These are phyloP conservation scores for Electrophaes corylata DNA, from an alignment of 2,888 invertebrate genomes.

Conservation along the genomic window DNA sequence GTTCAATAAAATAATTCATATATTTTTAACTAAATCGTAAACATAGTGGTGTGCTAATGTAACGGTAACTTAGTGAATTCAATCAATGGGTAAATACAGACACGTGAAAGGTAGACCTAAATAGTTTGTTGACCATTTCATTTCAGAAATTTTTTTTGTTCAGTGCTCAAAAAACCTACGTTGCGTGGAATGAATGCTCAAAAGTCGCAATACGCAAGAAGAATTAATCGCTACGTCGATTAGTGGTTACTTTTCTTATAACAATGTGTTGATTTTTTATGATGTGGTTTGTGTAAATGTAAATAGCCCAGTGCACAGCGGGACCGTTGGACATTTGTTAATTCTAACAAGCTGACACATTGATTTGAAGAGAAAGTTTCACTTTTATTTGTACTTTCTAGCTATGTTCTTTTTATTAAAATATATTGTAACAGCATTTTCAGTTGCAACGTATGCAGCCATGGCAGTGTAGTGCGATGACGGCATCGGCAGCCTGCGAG, in stretches of 20 bases:
- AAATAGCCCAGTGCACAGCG: conserved; percentile 54
- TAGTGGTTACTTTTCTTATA: not conserved
- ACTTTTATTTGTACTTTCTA: not conserved
- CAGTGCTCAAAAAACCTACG: too few relatives aligned
- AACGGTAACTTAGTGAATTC: not conserved
- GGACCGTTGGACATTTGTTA: conserved; percentile 58
- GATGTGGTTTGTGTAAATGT: conserved; percentile 41
- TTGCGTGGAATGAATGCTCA: not conserved
- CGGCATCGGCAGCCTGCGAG: conserved; percentile 68
- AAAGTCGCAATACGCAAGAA: not conserved
- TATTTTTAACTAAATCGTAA: conserved; percentile 3
- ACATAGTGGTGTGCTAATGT: not conserved
- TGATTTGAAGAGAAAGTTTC: conserved; percentile 14
- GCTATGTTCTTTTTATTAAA: conserved; percentile 5
- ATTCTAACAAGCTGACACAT: conserved; percentile 32
- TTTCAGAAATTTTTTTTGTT: too few relatives aligned
- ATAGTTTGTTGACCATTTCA: not conserved
- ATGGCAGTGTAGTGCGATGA: conserved; percentile 69
- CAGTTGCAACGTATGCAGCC: conserved; percentile 55
- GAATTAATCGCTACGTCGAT: not conserved
- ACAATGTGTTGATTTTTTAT: conserved; percentile 37
- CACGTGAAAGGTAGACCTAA: too few relatives aligned
- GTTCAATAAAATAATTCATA: conserved; percentile 31
- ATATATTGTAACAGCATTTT: conserved; percentile 3
- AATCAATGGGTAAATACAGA: not conserved